phyloP scores from a whole-genome alignment of 2,888 invertebrate species.

The Lobophora halterata region DNA sequence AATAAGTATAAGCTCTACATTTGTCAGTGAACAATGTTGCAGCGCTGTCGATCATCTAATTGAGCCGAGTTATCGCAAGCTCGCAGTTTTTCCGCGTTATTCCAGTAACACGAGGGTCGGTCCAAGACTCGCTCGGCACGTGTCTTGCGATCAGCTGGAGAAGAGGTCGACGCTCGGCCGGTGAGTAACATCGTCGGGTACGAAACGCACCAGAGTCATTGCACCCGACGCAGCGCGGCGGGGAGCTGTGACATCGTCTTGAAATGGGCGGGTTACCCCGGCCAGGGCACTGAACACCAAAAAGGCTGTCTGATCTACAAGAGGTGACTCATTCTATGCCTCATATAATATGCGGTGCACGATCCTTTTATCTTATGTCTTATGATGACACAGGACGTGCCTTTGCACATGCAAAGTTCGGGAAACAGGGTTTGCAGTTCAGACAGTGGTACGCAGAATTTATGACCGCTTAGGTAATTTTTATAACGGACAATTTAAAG shows the following conservation, averaged over 20 bases:
- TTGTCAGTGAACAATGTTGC: constrained; percentile 7
- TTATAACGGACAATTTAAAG: too few relatives aligned
- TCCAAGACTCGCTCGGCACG: constrained; percentile 41
- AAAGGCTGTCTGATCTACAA: constrained; percentile 6
- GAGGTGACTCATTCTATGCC: constrained; percentile 20
- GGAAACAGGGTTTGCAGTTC: too few relatives aligned
- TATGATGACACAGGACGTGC: background rate
- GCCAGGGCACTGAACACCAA: constrained; percentile 24
- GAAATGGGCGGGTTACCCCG: constrained; percentile 37
- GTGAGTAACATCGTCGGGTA: constrained; percentile 46
- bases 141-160: constrained; percentile 55
- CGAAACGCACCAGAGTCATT: constrained; percentile 42
- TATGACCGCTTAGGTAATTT: too few relatives aligned
- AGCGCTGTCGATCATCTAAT: constrained; percentile 9
- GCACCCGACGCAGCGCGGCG: constrained; percentile 33
- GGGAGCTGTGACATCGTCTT: constrained; percentile 24
- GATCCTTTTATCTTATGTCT: background rate
- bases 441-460: too few relatives aligned
- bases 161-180: constrained; percentile 48
- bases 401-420: background rate
- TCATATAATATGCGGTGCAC: constrained; percentile 13
- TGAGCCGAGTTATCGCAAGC: constrained; percentile 8
- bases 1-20: constrained; percentile 8
- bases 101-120: constrained; percentile 25
- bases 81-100: constrained; percentile 21